Percentiles rank a stretch among this genome's conserved stretches.
Evolutionary conservation across 2,888 invertebrate genomes (phyloP).

Genomic region (Amorpha juglandis): DNA sequence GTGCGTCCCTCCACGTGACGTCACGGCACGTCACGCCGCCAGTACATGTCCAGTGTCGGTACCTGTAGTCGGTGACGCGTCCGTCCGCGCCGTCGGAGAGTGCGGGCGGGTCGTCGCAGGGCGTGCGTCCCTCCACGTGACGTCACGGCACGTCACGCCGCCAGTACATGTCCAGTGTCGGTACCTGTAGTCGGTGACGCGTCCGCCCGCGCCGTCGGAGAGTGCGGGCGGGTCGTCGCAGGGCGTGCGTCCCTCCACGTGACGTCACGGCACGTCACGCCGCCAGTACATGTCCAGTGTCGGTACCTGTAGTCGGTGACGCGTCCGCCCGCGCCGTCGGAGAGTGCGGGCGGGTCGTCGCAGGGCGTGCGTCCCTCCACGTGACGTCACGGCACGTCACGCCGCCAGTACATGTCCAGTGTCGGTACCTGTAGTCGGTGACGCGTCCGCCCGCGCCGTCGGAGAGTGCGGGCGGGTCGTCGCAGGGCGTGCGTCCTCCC

Average conservation of each 20-base stretch:
- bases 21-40: no score
- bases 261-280: slow-evolving; percentile 68
- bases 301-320: slow-evolving; percentile 93
- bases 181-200: slow-evolving; percentile 94
- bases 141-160: slow-evolving; percentile 52
- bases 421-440: slow-evolving; percentile 90
- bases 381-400: slow-evolving; percentile 78
- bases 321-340: slow-evolving; percentile 96
- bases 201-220: slow-evolving; percentile 96
- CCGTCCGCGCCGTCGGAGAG: slow-evolving; percentile 98
- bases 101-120: slow-evolving; percentile 97
- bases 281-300: background rate
- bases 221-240: slow-evolving; percentile 98
- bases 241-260: slow-evolving; percentile 94
- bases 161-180: background rate
- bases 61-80: slow-evolving; percentile 95
- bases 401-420: background rate
- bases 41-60: background rate
- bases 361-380: slow-evolving; percentile 95
- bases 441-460: slow-evolving; percentile 97
- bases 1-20: no score
- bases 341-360: slow-evolving; percentile 97
- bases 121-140: slow-evolving; percentile 94
- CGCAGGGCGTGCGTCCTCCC: slow-evolving; percentile 93
- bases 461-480: slow-evolving; percentile 97